Evolutionary conservation across 2,113 vertebrate species (phyloP).

Genomic region (Prinia subflava): DNA sequence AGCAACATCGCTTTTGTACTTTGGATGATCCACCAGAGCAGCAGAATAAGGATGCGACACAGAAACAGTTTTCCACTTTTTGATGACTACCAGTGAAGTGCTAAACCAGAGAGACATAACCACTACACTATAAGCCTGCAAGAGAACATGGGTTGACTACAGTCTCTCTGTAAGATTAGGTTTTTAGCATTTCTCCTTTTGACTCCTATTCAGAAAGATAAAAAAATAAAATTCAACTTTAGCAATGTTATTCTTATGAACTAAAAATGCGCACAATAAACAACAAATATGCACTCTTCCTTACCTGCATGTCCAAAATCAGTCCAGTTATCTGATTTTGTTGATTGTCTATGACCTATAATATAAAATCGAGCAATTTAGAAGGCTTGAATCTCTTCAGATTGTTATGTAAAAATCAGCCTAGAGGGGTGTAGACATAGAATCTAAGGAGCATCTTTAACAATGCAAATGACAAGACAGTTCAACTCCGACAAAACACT

Average conservation of each 20-base stretch:
- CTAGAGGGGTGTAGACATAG: background rate
- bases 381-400: background rate
- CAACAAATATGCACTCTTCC: background rate
- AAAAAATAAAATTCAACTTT: background rate
- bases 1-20: background rate
- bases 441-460: background rate
- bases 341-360: constrained; percentile 87
- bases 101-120: background rate
- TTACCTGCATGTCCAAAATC: constrained; percentile 80
- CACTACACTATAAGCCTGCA: background rate
- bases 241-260: background rate
- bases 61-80: background rate
- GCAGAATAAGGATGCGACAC: background rate
- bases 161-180: background rate
- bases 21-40: background rate
- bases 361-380: constrained; percentile 9
- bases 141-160: background rate
- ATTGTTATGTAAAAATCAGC: background rate
- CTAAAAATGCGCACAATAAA: background rate
- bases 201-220: background rate
- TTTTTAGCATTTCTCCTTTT: background rate
- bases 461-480: background rate
- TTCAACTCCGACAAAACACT: background rate
- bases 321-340: constrained; percentile 85
- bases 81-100: background rate